These are phyloP conservation scores for Gila orcuttii DNA, from an alignment of 2,113 vertebrate species.

Conservation along the genomic window DNA sequence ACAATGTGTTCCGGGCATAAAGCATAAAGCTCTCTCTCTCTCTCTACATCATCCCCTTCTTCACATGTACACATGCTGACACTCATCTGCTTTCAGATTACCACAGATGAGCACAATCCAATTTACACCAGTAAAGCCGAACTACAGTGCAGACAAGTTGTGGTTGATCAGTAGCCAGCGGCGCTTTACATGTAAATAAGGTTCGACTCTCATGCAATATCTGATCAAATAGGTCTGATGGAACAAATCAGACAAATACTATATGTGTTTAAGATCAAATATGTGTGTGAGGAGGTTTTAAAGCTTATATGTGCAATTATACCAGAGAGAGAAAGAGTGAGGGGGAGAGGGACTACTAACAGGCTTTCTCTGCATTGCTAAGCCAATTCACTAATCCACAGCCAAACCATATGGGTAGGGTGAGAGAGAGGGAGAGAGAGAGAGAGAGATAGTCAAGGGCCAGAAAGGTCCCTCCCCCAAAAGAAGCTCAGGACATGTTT, in stretches of 20 bases:
- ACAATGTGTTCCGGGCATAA: too few relatives aligned
- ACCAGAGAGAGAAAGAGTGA: conserved; percentile 25
- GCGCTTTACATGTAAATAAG: conserved; percentile 43
- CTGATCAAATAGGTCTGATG: conserved; percentile 4
- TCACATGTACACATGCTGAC: conserved; percentile 62
- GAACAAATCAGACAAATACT: conserved; percentile 7
- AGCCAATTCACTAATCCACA: conserved; percentile 73
- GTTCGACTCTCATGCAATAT: conserved; percentile 14
- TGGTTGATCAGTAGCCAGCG: conserved; percentile 50
- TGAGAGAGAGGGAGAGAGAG: conserved; percentile 55
- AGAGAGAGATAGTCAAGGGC: background rate
- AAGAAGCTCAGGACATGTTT: conserved; percentile 63
- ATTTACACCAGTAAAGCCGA: conserved; percentile 70
- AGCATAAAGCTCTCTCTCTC: background rate
- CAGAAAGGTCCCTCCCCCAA: background rate
- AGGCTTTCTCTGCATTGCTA: conserved; percentile 72
- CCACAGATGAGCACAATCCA: conserved; percentile 72
- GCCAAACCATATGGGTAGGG: conserved; percentile 71
- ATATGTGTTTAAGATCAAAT: background rate
- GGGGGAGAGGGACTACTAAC: conserved; percentile 61
- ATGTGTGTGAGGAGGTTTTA: background rate
- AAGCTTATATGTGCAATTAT: conserved; percentile 28
- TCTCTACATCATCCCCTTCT: conserved; percentile 16
- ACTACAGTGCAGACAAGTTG: conserved; percentile 65
- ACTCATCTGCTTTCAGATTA: conserved; percentile 65